These are phyloP conservation scores for Lagodon rhomboides DNA, from an alignment of 2,797 vertebrate genomes.

Conservation along the genomic window DNA sequence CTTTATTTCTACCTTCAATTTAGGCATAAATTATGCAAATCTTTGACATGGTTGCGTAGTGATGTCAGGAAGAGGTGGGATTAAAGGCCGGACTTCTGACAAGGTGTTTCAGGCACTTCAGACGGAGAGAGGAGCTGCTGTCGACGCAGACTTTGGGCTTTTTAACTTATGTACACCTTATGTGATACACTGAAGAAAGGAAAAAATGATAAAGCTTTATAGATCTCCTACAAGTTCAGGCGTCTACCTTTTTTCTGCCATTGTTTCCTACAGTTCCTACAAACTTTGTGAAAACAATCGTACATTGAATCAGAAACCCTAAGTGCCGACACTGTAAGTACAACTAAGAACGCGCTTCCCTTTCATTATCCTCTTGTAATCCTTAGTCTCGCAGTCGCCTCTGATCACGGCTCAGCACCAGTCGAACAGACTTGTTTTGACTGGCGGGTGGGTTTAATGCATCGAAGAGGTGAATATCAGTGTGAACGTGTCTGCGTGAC, in stretches of 20 bases:
- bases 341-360: slow-evolving; percentile 1
- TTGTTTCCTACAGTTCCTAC: background rate
- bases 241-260: background rate
- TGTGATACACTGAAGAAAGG: too few relatives aligned
- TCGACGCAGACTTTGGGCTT: too few relatives aligned
- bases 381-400: background rate
- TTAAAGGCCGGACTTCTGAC: too few relatives aligned
- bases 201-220: too few relatives aligned
- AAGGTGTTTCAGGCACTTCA: too few relatives aligned
- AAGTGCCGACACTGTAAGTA: slow-evolving; percentile 12
- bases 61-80: too few relatives aligned
- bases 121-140: too few relatives aligned
- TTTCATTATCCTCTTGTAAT: slow-evolving; percentile 6
- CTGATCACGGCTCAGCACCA: slow-evolving; percentile 14
- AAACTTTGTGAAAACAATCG: background rate
- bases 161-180: background rate
- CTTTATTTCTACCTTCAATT: too few relatives aligned
- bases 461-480: slow-evolving; percentile 12
- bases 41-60: too few relatives aligned
- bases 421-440: slow-evolving; percentile 24
- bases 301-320: background rate
- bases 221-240: too few relatives aligned
- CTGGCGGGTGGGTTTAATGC: background rate
- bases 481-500: slow-evolving; percentile 5
- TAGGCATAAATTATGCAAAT: too few relatives aligned